A percentile compares a stretch with the other conserved stretches of the same genome.
Conservation (phyloP, 2,797 vertebrate species). For the Myotis daubentonii region DNA sequence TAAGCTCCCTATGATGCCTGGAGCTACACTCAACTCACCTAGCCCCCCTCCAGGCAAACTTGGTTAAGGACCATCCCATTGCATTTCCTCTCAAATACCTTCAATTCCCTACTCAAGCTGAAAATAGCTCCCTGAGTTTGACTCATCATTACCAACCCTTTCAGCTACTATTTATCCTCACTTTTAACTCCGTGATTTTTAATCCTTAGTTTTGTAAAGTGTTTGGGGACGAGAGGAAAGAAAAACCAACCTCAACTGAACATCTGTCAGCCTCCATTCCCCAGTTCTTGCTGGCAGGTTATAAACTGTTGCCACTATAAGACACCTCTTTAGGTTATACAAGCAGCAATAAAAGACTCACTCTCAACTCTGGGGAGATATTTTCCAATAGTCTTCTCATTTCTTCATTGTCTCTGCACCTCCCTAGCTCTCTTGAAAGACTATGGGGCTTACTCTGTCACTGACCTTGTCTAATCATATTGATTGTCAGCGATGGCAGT, state of each 20-base stretch:
- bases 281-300: slow-evolving; percentile 42
- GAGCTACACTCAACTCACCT: not conserved
- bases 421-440: slow-evolving; percentile 62
- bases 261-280: not conserved
- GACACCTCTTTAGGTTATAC: not conserved
- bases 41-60: not conserved
- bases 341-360: slow-evolving; percentile 51
- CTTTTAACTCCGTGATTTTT: slow-evolving; percentile 43
- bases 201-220: slow-evolving; percentile 45
- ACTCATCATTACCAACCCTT: not conserved
- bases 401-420: slow-evolving; percentile 39
- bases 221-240: not conserved
- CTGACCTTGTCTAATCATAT: slow-evolving; percentile 85
- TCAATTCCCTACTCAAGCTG: not conserved
- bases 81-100: not conserved
- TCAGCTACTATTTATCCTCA: slow-evolving; percentile 18
- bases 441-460: slow-evolving; percentile 61
- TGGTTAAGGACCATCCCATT: not conserved
- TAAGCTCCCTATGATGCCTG: not conserved
- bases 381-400: slow-evolving; percentile 20
- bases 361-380: slow-evolving; percentile 27
- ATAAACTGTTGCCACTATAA: slow-evolving; percentile 31
- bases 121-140: not conserved
- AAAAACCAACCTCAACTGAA: not conserved
- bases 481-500: slow-evolving; percentile 82